phyloP scores from a whole-genome alignment of 2,113 vertebrate genomes.

The Casuarius casuarius region DNA sequence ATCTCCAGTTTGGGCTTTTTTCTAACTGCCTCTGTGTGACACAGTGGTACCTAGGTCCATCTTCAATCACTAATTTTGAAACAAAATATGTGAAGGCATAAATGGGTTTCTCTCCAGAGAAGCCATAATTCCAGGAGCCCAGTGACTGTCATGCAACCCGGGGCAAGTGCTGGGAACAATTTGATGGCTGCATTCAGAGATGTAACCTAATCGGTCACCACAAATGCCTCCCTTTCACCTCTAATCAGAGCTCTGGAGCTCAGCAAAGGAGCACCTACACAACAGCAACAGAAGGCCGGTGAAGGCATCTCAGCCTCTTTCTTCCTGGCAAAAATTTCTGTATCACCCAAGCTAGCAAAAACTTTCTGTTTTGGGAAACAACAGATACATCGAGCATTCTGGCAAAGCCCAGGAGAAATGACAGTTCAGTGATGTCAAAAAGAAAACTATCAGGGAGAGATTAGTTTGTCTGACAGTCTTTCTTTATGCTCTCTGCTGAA shows the following conservation, averaged over 20 bases:
- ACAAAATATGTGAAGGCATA: background rate
- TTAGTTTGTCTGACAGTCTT: conserved; percentile 34
- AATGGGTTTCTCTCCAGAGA: background rate
- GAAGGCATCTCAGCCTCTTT: background rate
- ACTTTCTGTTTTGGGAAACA: conserved; percentile 10
- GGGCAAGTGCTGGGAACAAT: background rate
- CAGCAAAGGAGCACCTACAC: background rate
- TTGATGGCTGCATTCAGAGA: background rate
- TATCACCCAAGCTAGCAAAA: background rate
- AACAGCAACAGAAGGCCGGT: background rate
- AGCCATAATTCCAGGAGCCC: background rate
- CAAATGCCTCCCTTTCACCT: background rate
- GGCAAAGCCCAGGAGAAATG: conserved; percentile 28
- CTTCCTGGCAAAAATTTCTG: background rate
- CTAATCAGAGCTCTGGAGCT: background rate
- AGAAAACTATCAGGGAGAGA: conserved; percentile 46
- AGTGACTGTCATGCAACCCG: background rate
- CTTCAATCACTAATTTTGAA: background rate
- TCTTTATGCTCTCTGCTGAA: background rate
- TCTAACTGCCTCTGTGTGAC: background rate
- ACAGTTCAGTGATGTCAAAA: conserved; percentile 39
- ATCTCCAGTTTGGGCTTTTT: background rate
- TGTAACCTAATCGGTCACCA: background rate
- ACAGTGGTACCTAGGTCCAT: background rate
- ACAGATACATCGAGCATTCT: background rate